Percentiles rank a stretch among this genome's conserved stretches.
Conservation (phyloP, 1,140 invertebrate species). For the Drosophila quadrilineata region DNA sequence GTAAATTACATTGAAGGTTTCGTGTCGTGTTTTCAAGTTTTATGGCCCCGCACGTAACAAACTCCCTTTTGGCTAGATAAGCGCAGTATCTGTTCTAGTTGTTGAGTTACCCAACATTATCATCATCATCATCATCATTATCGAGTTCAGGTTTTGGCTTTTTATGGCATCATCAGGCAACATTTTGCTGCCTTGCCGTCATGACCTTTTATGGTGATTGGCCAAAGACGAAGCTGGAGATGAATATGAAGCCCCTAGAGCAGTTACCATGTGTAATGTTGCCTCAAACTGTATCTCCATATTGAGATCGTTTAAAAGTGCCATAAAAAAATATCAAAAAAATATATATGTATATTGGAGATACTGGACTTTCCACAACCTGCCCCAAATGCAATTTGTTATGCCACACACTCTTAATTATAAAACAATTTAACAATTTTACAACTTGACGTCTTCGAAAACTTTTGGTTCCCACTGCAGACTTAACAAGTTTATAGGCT, state of each 20-base stretch:
- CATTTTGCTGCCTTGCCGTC: constrained; percentile 48
- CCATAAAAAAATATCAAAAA: constrained; percentile 23
- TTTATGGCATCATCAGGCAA: constrained; percentile 54
- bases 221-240: constrained; percentile 26
- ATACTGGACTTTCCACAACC: neutral
- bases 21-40: constrained; percentile 42
- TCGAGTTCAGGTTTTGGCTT: constrained; percentile 26
- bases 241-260: constrained; percentile 6
- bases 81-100: constrained; percentile 23
- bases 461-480: no score
- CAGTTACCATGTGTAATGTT: constrained; percentile 38
- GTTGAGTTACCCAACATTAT: constrained; percentile 8
- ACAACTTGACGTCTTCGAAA: neutral
- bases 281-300: constrained; percentile 38
- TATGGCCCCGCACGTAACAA: constrained; percentile 24
- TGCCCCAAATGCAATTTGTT: constrained; percentile 15
- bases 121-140: neutral
- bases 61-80: neutral
- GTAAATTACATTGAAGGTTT: constrained; percentile 57
- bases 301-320: constrained; percentile 30
- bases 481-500: constrained; percentile 17
- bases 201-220: constrained; percentile 57
- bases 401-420: constrained; percentile 14
- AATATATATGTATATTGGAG: constrained; percentile 4
- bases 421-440: constrained; percentile 3